These are phyloP conservation scores for Meiosimyza decipiens DNA, from an alignment of 2,888 invertebrate genomes.

Conservation along the genomic window DNA sequence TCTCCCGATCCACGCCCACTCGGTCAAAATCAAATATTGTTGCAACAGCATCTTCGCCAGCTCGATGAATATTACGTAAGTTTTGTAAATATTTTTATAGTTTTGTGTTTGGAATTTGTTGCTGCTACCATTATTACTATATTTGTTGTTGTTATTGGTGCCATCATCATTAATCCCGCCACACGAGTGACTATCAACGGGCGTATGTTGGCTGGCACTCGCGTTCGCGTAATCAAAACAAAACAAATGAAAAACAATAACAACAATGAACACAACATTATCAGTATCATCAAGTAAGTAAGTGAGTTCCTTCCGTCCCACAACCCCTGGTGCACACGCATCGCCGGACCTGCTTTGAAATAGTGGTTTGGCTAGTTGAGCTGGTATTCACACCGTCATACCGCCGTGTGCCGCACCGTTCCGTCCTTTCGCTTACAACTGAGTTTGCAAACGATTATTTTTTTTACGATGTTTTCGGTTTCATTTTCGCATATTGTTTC, in stretches of 20 bases:
- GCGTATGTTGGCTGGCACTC: background rate
- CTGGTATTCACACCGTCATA: background rate
- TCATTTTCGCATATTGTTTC: constrained; percentile 10
- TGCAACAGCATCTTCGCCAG: constrained; percentile 9
- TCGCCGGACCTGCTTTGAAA: constrained; percentile 1
- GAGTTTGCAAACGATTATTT: background rate
- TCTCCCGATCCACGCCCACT: background rate
- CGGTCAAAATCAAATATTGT: constrained; percentile 11
- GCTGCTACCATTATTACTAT: background rate
- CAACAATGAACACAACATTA: background rate
- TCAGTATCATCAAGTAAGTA: constrained; percentile 6
- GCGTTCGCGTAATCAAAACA: constrained; percentile 32
- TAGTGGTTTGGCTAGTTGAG: constrained; percentile 18
- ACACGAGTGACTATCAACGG: background rate
- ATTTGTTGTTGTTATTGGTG: constrained; percentile 4
- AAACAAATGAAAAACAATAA: constrained; percentile 25
- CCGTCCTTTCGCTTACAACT: background rate
- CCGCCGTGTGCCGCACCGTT: background rate
- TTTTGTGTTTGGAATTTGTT: constrained; percentile 2
- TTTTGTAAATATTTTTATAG: background rate
- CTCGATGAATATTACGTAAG: constrained; percentile 29
- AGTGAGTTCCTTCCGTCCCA: too few species aligned
- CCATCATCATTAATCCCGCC: constrained; percentile 3
- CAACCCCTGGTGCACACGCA: background rate
- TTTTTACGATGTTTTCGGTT: constrained; percentile 20